Conservation (phyloP, 2,888 invertebrate genomes). For the Tenthredo scrophulariae region DNA sequence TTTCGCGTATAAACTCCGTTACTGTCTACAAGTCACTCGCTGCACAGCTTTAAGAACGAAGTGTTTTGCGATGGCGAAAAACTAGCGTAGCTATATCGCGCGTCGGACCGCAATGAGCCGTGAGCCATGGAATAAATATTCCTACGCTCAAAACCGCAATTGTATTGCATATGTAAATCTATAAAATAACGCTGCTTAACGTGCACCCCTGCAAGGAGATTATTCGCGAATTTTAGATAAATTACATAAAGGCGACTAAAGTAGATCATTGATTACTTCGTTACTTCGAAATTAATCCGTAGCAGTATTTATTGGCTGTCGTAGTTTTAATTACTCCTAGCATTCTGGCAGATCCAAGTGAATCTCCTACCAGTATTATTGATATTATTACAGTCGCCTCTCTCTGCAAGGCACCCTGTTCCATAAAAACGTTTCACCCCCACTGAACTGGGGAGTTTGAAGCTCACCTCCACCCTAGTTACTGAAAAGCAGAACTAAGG, state of each 20-base stretch:
- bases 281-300: slow-evolving; percentile 38
- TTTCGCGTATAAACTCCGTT: slow-evolving; percentile 29
- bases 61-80: neutral
- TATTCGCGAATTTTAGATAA: slow-evolving; percentile 14
- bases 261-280: slow-evolving; percentile 8
- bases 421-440: neutral
- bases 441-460: neutral
- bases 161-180: slow-evolving; percentile 15
- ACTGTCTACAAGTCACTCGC: neutral
- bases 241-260: neutral
- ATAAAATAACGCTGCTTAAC: slow-evolving; percentile 1
- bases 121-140: neutral
- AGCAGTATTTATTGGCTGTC: slow-evolving; percentile 43
- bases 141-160: neutral
- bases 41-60: neutral
- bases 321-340: neutral
- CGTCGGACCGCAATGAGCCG: neutral
- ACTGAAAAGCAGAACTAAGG: neutral
- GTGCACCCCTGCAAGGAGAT: slow-evolving; percentile 3
- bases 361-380: slow-evolving; percentile 42
- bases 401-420: neutral
- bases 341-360: neutral
- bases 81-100: neutral
- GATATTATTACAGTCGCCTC: slow-evolving; percentile 23
- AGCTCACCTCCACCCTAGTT: neutral